These are phyloP conservation scores for Beris morrisii DNA, from an alignment of 2,888 invertebrate species.

Conservation along the genomic window DNA sequence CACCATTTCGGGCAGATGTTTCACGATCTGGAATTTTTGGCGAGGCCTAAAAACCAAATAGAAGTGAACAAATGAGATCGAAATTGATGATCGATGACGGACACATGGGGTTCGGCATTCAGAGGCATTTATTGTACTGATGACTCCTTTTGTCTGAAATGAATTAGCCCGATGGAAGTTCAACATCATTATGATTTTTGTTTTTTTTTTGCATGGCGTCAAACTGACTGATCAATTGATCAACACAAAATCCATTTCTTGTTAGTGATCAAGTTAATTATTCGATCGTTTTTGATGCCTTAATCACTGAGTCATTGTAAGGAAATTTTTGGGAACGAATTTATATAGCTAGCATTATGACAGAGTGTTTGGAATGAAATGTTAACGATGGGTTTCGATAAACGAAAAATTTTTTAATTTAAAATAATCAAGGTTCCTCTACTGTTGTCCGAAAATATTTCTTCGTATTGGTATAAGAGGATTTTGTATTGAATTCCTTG, in stretches of 20 bases:
- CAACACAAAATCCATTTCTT: conserved; percentile 10
- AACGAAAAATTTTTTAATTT: too few species aligned
- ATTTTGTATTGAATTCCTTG: too few species aligned
- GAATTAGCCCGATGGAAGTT: conserved; percentile 20
- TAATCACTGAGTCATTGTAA: conserved; percentile 22
- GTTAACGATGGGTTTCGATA: too few species aligned
- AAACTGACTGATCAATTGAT: conserved; percentile 30
- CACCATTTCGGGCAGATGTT: conserved; percentile 19
- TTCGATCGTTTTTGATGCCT: conserved; percentile 11
- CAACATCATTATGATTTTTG: background rate
- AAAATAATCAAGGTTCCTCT: too few species aligned
- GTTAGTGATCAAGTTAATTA: conserved; percentile 27
- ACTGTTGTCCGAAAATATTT: too few species aligned
- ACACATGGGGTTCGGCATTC: conserved; percentile 28
- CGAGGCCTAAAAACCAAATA: conserved; percentile 20
- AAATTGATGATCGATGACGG: conserved; percentile 35
- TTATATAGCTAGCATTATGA: background rate
- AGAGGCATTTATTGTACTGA: conserved; percentile 25
- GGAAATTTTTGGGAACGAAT: conserved; percentile 1
- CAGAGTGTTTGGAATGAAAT: too few species aligned
- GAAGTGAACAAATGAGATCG: conserved; percentile 33
- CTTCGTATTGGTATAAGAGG: too few species aligned
- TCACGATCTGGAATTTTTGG: background rate
- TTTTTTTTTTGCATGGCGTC: conserved; percentile 27
- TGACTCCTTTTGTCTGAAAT: conserved; percentile 26